phyloP scores from a whole-genome alignment of 1,140 invertebrate genomes.

The Drosophila pachea region DNA sequence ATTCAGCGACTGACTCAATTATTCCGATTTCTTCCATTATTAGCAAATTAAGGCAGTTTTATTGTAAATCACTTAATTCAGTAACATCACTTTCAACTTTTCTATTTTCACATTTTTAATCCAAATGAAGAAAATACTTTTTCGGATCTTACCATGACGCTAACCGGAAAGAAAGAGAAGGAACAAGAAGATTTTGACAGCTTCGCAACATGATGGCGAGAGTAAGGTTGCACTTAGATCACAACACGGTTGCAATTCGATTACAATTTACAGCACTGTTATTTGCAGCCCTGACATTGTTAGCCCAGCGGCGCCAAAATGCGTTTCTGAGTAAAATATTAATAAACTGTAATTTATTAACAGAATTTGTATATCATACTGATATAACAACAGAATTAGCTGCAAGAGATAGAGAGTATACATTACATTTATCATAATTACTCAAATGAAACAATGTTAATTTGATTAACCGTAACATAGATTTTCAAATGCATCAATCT shows the following conservation, averaged over 20 bases:
- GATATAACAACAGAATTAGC: neutral
- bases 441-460: neutral
- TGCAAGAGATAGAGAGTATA: neutral
- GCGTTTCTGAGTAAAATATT: neutral
- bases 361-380: neutral
- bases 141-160: conserved; percentile 70
- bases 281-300: neutral
- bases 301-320: conserved; percentile 3
- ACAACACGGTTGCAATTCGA: conserved; percentile 47
- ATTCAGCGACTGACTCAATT: neutral
- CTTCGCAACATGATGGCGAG: conserved; percentile 56
- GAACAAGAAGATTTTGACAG: conserved; percentile 64
- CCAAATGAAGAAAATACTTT: conserved; percentile 44
- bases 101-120: conserved; percentile 68
- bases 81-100: conserved; percentile 27
- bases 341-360: neutral
- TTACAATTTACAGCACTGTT: conserved; percentile 7
- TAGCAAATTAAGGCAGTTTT: conserved; percentile 2
- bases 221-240: conserved; percentile 21
- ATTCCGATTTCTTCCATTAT: conserved; percentile 7
- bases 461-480: no score
- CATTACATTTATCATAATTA: neutral
- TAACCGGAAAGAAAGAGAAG: conserved; percentile 78
- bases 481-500: no score
- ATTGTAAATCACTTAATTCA: conserved; percentile 46